Evolutionary conservation across 2,113 vertebrate genomes (phyloP).

Genomic region (Dicerorhinus sumatrensis): DNA sequence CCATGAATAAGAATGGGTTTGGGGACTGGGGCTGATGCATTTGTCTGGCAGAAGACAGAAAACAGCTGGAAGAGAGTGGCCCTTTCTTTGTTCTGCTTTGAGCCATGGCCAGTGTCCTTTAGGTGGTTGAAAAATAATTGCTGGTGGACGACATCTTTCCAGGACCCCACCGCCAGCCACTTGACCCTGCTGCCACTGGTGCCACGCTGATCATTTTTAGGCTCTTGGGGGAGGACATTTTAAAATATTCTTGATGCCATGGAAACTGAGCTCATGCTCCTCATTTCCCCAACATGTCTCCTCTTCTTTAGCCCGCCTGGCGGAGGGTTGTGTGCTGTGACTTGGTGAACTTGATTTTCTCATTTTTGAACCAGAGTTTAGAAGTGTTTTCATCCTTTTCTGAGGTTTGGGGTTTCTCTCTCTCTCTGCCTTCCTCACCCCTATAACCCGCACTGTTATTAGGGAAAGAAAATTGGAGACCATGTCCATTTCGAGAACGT

Average conservation of each 20-base stretch:
- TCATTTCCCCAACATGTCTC: neutral
- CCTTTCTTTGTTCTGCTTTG: conserved; percentile 54
- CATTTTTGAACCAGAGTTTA: conserved; percentile 41
- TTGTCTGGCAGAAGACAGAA: neutral
- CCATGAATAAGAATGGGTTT: neutral
- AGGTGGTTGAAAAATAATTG: conserved; percentile 20
- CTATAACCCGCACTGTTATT: conserved; percentile 70
- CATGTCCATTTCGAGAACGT: conserved; percentile 55
- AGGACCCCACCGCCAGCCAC: neutral
- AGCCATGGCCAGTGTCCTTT: neutral
- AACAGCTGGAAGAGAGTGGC: neutral
- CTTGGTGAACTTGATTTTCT: conserved; percentile 55
- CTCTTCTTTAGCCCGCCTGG: too few species aligned
- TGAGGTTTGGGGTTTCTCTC: conserved; percentile 74
- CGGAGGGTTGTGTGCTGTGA: neutral
- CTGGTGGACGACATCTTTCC: neutral
- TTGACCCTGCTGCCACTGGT: neutral
- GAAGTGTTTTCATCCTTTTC: conserved; percentile 70
- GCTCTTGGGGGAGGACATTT: neutral
- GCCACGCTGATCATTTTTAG: neutral
- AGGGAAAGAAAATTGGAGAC: conserved; percentile 77
- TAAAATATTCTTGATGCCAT: neutral
- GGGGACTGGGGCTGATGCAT: neutral
- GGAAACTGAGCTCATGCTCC: neutral
- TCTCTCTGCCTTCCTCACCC: conserved; percentile 53